Percentiles rank a stretch among this genome's conserved stretches.
phyloP scores from a whole-genome alignment of 1,140 invertebrate genomes.

The Conus ventricosus region DNA sequence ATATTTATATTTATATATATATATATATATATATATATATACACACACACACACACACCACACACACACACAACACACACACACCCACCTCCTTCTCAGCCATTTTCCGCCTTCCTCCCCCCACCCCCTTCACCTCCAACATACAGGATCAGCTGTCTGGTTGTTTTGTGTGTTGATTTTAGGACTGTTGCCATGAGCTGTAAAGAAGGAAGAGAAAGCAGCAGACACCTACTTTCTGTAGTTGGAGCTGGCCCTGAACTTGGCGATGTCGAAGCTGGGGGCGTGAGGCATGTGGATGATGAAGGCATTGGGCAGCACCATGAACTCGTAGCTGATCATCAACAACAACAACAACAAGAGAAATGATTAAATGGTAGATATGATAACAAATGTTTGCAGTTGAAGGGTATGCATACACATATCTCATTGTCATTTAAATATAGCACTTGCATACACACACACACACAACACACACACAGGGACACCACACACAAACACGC shows the following conservation, averaged over 20 bases:
- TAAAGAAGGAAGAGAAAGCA: neutral
- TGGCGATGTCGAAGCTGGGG: slow-evolving; percentile 92
- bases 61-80: no score
- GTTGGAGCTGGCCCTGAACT: slow-evolving; percentile 86
- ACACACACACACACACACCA: no score
- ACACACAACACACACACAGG: neutral
- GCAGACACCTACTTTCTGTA: slow-evolving; percentile 80
- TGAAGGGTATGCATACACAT: neutral
- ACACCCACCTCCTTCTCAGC: no score
- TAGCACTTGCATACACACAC: neutral
- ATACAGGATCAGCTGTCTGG: no score
- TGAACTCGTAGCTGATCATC: slow-evolving; percentile 81
- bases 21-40: no score
- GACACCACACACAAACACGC: neutral
- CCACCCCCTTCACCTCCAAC: no score
- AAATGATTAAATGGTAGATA: neutral
- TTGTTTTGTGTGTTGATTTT: no score
- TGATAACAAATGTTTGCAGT: neutral
- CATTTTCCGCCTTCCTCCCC: no score
- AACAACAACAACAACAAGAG: neutral
- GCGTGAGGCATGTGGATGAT: slow-evolving; percentile 95
- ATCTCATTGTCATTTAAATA: neutral
- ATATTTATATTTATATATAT: no score
- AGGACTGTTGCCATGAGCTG: no score
- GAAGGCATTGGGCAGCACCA: slow-evolving; percentile 92